Evolutionary conservation across 2,113 vertebrate genomes (phyloP).

Genomic region (Fulmarus glacialis): DNA sequence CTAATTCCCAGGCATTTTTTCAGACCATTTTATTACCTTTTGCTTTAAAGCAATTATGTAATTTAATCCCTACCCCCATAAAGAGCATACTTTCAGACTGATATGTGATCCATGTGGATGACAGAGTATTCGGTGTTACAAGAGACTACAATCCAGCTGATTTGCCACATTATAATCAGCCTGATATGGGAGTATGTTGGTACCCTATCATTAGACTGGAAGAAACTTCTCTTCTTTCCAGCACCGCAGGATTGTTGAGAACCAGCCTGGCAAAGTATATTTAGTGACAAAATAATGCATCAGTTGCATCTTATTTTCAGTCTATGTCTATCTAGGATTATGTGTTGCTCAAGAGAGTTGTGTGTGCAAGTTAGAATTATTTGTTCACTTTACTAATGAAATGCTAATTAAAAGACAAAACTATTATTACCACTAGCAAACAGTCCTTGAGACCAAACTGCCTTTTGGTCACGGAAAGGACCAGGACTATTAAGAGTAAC

Average conservation of each 20-base stretch:
- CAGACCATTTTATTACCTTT: neutral
- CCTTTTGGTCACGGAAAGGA: neutral
- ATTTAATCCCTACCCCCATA: neutral
- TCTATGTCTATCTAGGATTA: neutral
- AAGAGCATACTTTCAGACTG: neutral
- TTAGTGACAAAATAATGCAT: neutral
- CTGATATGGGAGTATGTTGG: no score
- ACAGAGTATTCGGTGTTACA: rapidly evolving
- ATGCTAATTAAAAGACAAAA: neutral
- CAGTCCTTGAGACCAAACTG: neutral
- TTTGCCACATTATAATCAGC: neutral
- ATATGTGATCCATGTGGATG: neutral
- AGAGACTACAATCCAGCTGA: neutral
- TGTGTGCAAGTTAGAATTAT: neutral
- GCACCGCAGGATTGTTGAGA: neutral
- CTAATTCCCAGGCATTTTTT: neutral
- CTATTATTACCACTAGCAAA: neutral
- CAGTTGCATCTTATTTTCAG: neutral
- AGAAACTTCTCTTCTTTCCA: neutral
- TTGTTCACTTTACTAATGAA: neutral
- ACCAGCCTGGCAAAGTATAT: neutral
- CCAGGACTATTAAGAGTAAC: neutral
- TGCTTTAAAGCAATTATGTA: neutral
- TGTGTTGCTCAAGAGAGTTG: neutral
- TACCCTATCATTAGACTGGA: neutral